These are phyloP conservation scores for Sternotherus odoratus DNA, from an alignment of 2,797 vertebrate genomes.

Conservation along the genomic window DNA sequence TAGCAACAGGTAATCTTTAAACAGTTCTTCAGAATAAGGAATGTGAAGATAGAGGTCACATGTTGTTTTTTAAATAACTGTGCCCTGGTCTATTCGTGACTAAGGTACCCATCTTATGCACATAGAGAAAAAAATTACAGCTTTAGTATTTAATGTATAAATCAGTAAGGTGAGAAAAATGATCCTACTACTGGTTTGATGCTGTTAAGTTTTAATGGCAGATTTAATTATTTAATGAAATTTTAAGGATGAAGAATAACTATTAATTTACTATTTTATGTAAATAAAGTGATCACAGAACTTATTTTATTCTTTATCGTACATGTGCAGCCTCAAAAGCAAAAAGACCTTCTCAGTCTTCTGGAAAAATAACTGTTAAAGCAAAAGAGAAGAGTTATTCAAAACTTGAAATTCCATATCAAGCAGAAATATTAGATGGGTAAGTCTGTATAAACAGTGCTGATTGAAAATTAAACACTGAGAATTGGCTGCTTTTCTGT, in stretches of 20 bases:
- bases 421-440: conserved; percentile 98
- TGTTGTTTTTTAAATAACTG: background rate
- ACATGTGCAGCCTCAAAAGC: conserved; percentile 92
- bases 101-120: background rate
- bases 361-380: conserved; percentile 99
- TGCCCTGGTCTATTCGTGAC: background rate
- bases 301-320: conserved; percentile 25
- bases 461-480: background rate
- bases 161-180: background rate
- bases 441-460: conserved; percentile 77
- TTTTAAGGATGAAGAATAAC: background rate
- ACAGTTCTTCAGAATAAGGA: background rate
- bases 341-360: conserved; percentile 91
- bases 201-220: background rate
- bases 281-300: background rate
- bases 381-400: conserved; percentile 98
- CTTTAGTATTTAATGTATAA: background rate
- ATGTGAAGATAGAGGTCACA: background rate
- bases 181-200: background rate
- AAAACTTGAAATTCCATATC: conserved; percentile 99
- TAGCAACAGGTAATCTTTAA: background rate
- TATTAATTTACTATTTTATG: background rate
- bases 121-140: background rate
- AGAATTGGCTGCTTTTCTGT: background rate
- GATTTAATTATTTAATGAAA: background rate